Percentiles rank a stretch among this genome's conserved stretches.
Evolutionary conservation across 2,113 vertebrate genomes (phyloP).

Genomic region (Ageneiosus marmoratus): DNA sequence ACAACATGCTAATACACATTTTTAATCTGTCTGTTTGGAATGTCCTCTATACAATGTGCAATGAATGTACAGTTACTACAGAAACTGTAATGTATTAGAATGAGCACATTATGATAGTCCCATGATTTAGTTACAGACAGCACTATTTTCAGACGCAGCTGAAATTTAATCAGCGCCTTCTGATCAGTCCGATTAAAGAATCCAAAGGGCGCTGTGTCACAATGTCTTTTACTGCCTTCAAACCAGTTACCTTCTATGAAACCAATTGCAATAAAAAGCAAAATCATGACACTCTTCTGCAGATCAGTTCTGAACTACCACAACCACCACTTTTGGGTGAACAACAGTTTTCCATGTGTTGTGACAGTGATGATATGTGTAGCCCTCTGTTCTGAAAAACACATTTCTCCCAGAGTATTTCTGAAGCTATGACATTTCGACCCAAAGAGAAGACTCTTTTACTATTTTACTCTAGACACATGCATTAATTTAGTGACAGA

Average conservation of each 20-base stretch:
- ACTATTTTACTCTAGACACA: neutral
- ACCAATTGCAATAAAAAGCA: neutral
- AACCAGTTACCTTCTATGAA: neutral
- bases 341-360: neutral
- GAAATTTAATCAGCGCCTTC: neutral
- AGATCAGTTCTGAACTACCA: neutral
- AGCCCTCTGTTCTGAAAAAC: neutral
- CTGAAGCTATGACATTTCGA: neutral
- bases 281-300: neutral
- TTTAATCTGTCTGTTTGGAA: too few species aligned
- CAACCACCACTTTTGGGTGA: neutral
- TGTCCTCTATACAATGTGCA: neutral
- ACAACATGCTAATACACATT: too few species aligned
- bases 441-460: slow-evolving; percentile 10
- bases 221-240: slow-evolving; percentile 1
- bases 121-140: neutral
- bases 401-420: neutral
- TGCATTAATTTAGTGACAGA: neutral
- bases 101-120: neutral
- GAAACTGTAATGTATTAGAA: too few species aligned
- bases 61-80: neutral
- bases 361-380: neutral
- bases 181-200: neutral
- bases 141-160: neutral
- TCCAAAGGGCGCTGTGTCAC: neutral